Conservation (phyloP, 2,113 vertebrate species). For the Osmerus eperlanus region DNA sequence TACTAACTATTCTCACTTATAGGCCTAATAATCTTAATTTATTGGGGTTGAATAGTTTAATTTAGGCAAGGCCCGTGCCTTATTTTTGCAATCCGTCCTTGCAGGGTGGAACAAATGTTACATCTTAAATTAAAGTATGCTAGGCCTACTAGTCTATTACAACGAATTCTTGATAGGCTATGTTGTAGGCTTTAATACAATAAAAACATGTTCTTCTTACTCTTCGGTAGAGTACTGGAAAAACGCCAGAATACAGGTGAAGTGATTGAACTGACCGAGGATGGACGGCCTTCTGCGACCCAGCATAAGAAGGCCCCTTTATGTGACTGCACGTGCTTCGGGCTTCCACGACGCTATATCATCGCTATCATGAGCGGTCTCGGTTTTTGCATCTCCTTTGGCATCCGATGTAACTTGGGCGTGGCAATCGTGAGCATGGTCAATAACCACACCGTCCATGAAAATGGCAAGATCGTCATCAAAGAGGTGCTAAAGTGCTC, state of each 20-base stretch:
- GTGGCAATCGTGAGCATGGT: slow-evolving; percentile 92
- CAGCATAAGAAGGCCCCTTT: slow-evolving; percentile 75
- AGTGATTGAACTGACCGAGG: slow-evolving; percentile 85
- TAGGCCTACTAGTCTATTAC: neutral
- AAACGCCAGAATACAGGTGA: slow-evolving; percentile 79
- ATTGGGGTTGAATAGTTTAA: too few relatives aligned
- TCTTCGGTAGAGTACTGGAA: slow-evolving; percentile 75
- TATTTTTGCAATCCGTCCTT: too few relatives aligned
- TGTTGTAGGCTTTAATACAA: neutral
- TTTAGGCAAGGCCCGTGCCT: too few relatives aligned
- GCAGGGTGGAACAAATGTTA: too few relatives aligned
- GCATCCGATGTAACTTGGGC: slow-evolving; percentile 87
- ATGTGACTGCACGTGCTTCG: slow-evolving; percentile 86
- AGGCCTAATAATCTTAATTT: too few relatives aligned
- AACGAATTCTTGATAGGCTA: neutral
- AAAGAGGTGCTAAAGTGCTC: slow-evolving; percentile 75
- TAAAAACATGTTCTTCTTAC: neutral
- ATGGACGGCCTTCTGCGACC: slow-evolving; percentile 78
- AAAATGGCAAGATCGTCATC: slow-evolving; percentile 81
- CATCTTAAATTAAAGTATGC: neutral
- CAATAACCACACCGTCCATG: slow-evolving; percentile 87
- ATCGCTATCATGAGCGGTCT: slow-evolving; percentile 91
- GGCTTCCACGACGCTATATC: slow-evolving; percentile 85
- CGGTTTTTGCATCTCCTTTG: slow-evolving; percentile 91
- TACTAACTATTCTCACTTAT: too few relatives aligned